These are phyloP conservation scores for Drosophila mayaguana DNA, from an alignment of 2,888 invertebrate species.

Conservation along the genomic window DNA sequence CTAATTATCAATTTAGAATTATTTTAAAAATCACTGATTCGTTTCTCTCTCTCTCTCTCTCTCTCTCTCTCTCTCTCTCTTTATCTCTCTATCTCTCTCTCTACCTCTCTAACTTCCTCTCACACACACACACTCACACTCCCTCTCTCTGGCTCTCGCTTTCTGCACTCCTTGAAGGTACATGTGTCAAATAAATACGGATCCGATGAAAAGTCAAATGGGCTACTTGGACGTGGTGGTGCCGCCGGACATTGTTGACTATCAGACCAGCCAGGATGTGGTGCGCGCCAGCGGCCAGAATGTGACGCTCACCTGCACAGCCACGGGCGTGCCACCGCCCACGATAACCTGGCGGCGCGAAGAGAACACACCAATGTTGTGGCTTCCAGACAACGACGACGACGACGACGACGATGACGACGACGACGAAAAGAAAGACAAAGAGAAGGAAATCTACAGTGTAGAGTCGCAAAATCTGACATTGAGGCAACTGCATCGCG, in stretches of 20 bases:
- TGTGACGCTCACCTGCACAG: conserved; percentile 94
- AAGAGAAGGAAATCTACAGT: conserved; percentile 74
- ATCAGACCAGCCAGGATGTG: conserved; percentile 94
- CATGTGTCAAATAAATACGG: conserved; percentile 97
- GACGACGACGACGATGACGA: conserved; percentile 29
- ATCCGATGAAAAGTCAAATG: conserved; percentile 96
- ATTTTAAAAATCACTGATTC: too few relatives aligned
- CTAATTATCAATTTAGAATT: too few relatives aligned
- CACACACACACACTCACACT: too few relatives aligned
- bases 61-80: too few relatives aligned
- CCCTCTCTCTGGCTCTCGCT: neutral
- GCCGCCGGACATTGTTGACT: conserved; percentile 94
- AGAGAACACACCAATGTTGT: conserved; percentile 87
- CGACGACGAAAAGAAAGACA: neutral
- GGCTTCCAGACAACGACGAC: conserved; percentile 35
- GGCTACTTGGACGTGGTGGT: conserved; percentile 95
- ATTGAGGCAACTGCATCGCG: conserved; percentile 78
- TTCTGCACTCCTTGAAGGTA: conserved; percentile 85
- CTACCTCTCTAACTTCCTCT: too few relatives aligned
- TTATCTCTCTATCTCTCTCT: too few relatives aligned
- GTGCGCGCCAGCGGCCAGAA: conserved; percentile 94
- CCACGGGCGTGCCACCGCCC: conserved; percentile 94
- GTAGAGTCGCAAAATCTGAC: conserved; percentile 83
- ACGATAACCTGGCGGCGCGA: conserved; percentile 95
- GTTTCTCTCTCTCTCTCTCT: too few relatives aligned